These are phyloP conservation scores for Bombus cullumanus DNA, from an alignment of 1,140 invertebrate genomes.

Conservation along the genomic window DNA sequence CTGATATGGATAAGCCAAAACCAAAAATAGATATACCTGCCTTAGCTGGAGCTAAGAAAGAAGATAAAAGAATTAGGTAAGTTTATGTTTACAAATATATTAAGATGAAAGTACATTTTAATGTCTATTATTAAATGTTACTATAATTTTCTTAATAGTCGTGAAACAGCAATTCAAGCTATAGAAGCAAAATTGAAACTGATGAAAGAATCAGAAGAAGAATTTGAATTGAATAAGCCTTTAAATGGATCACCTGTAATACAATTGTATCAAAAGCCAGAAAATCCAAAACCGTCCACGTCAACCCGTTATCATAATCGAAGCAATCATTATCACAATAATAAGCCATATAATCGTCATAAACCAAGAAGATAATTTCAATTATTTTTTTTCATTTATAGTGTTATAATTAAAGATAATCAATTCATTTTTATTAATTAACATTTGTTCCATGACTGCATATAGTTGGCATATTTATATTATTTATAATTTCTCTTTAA, in stretches of 20 bases:
- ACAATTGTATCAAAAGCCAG: slow-evolving; percentile 85
- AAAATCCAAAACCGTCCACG: slow-evolving; percentile 80
- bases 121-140: background rate
- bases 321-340: slow-evolving; percentile 74
- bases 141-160: slow-evolving; percentile 81
- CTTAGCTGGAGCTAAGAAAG: slow-evolving; percentile 88
- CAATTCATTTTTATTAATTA: slow-evolving; percentile 38
- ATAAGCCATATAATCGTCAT: slow-evolving; percentile 78
- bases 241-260: slow-evolving; percentile 87
- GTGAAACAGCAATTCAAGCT: slow-evolving; percentile 91
- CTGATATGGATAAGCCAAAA: slow-evolving; percentile 89
- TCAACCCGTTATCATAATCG: slow-evolving; percentile 74
- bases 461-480: slow-evolving; percentile 51
- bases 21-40: slow-evolving; percentile 89
- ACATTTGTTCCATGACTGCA: slow-evolving; percentile 36
- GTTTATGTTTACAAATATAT: slow-evolving; percentile 16
- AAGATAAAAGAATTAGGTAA: slow-evolving; percentile 85
- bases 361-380: slow-evolving; percentile 80
- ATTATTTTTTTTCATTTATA: slow-evolving; percentile 35
- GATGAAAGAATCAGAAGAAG: slow-evolving; percentile 88
- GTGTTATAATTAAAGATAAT: slow-evolving; percentile 39
- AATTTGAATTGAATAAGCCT: slow-evolving; percentile 89
- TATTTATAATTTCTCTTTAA: slow-evolving; percentile 61
- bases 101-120: background rate
- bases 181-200: slow-evolving; percentile 94